Evolutionary conservation across 2,113 vertebrate species (phyloP).

Genomic region (Sclerurus mexicanus): DNA sequence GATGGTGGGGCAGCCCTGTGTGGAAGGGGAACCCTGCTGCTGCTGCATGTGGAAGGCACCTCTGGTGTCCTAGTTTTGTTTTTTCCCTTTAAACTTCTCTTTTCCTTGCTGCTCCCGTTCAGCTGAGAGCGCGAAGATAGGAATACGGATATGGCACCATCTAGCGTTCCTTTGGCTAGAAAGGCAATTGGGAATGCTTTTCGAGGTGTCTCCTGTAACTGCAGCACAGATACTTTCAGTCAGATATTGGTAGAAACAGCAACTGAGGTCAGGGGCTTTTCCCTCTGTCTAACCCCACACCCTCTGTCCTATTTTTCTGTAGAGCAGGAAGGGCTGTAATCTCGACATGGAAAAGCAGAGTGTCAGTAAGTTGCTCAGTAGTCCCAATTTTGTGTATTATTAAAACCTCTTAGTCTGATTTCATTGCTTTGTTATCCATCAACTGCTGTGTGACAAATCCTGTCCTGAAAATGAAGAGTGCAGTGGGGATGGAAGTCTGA

Average conservation of each 20-base stretch:
- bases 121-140: rapidly evolving
- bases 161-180: constrained; percentile 11
- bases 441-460: neutral
- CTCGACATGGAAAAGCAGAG: neutral
- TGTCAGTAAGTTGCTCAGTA: neutral
- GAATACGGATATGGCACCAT: constrained; percentile 1
- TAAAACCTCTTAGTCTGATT: neutral
- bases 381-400: neutral
- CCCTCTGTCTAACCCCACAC: neutral
- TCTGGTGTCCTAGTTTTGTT: neutral
- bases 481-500: neutral
- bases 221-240: neutral
- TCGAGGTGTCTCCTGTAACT: neutral
- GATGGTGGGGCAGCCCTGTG: neutral
- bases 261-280: neutral
- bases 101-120: neutral
- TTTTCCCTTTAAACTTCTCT: neutral
- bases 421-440: neutral
- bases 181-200: neutral
- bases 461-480: neutral
- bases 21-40: neutral
- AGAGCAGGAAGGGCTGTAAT: neutral
- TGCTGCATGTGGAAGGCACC: neutral
- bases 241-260: neutral
- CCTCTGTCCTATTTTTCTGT: rapidly evolving